Evolutionary conservation across 2,888 invertebrate species (phyloP), one percentile per base, ranked within the genome.

Genomic region (Magallana nippona): DNA sequence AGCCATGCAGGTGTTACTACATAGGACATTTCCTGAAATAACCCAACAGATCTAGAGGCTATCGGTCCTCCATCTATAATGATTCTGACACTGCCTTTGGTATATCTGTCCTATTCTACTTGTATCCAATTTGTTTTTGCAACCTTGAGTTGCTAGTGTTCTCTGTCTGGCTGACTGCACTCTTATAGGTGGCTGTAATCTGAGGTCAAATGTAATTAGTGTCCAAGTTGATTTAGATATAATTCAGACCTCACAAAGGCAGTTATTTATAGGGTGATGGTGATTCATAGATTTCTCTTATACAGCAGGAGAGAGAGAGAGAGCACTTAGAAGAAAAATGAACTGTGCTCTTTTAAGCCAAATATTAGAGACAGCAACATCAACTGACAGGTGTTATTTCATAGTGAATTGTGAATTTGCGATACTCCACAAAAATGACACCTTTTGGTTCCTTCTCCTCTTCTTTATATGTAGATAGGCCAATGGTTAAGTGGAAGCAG

Each of bases 81-180:
- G 71, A 22, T 27, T 71, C 13, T 71, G 71, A 71, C 71, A 60
- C 32, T 71, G 22, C 32, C 71, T 71, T 71, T 71, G 32, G 32
- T 71, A 71, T 71, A 27, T 11, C 71, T 71, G 71, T 71, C 71
- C 71, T 2, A 22, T 19, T 13, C 10, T 71, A 27, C 71, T 71
- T 71, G 71, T 71, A 71, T 71, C 71, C 19, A 71, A 71, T 71
- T 71, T 71, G 71, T 32, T 71, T 60, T 71, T 71, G 71, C 11
- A 71, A 71, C 71, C 71, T 71, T 71, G 71, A 71, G 71, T 71
- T 32, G 27, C 27, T n/a, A 60, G 11, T 15, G 27, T 71, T 32
- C 32, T 17, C 15, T 15, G 15, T n/a, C 60, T 60, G 60, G n/a
- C 71, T 13, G 71, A 27, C 71, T 27, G 44, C 44, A 44, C 44